These are phyloP conservation scores for Gyrodactylus salaris DNA, from an alignment of 1,140 invertebrate species.

Conservation along the genomic window DNA sequence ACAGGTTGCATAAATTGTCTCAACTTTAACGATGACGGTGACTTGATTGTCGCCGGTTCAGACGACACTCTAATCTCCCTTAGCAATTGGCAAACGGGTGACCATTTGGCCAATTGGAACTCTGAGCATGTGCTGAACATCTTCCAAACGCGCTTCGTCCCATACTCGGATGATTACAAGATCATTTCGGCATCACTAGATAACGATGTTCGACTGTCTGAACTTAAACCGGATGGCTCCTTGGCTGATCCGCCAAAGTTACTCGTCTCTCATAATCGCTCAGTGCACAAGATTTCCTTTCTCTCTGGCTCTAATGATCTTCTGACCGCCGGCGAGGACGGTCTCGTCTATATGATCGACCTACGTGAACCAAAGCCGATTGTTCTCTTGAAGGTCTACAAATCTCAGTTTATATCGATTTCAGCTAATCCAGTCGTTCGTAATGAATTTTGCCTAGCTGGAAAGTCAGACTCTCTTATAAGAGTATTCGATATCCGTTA, in stretches of 20 bases:
- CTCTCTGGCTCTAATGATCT: background rate
- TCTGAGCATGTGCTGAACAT: background rate
- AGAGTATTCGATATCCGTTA: background rate
- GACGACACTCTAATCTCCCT: background rate
- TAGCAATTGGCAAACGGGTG: background rate
- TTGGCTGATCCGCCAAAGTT: background rate
- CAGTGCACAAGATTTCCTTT: background rate
- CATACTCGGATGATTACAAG: background rate
- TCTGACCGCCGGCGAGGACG: conserved; percentile 5
- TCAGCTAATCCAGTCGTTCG: background rate
- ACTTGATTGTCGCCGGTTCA: background rate
- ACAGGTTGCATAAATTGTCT: background rate
- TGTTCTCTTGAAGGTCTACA: background rate
- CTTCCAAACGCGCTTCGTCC: background rate
- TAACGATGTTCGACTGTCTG: background rate
- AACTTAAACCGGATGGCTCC: background rate
- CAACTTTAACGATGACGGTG: background rate
- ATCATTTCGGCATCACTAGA: background rate
- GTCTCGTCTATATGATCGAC: background rate
- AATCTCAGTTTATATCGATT: background rate
- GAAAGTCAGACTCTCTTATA: background rate
- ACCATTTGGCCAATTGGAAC: background rate
- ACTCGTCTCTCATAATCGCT: background rate
- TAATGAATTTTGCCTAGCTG: conserved; percentile 1
- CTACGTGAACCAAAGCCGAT: background rate